Percentiles rank a stretch among this genome's conserved stretches.
Conservation (phyloP, 2,888 invertebrate species). For the Nomada lathburiana region DNA sequence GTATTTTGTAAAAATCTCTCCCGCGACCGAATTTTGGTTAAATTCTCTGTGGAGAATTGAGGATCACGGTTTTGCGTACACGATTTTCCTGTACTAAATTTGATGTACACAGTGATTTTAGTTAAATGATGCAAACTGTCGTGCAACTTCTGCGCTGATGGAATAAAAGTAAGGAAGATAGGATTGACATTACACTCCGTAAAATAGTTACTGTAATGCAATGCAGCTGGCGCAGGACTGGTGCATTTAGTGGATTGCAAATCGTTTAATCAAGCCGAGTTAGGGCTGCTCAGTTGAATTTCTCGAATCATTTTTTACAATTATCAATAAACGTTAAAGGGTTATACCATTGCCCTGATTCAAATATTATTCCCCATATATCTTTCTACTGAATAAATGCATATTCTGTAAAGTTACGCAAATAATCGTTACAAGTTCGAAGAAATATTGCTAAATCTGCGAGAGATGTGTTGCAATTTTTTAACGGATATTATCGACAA, state of each 20-base stretch:
- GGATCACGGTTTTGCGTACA: no score
- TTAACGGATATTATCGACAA: no score
- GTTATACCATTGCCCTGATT: no score
- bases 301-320: neutral
- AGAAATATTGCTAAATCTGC: no score
- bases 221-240: neutral
- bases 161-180: neutral
- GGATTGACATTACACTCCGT: neutral
- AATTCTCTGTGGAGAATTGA: neutral
- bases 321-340: neutral
- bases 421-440: no score
- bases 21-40: neutral
- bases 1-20: neutral
- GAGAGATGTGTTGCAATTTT: no score
- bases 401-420: no score
- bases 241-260: constrained; percentile 10
- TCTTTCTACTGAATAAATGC: no score
- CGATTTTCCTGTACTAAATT: no score
- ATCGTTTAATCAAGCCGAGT: neutral
- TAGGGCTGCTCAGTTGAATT: neutral
- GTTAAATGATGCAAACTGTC: neutral
- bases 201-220: neutral
- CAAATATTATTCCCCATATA: no score
- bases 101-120: no score
- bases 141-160: neutral